Conservation (phyloP, 1,140 invertebrate species). For the Drosophila pruinosa region DNA sequence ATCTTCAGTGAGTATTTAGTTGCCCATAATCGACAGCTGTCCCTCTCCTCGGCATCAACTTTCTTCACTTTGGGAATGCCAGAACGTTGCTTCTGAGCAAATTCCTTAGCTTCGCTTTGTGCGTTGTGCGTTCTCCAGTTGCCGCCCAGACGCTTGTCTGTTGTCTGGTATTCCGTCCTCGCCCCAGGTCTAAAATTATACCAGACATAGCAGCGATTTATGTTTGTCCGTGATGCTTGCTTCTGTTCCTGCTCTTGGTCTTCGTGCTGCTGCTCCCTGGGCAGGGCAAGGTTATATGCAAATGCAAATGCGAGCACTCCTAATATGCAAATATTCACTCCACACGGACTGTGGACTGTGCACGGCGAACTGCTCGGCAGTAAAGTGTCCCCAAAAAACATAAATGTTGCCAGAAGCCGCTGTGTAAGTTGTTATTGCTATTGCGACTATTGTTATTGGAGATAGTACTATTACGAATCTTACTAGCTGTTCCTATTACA, state of each 20-base stretch:
- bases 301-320: not conserved
- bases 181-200: constrained; percentile 60
- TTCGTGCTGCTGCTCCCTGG: not conserved
- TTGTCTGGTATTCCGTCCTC: constrained; percentile 35
- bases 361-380: not conserved
- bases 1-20: not conserved
- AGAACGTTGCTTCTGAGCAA: constrained; percentile 1
- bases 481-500: not conserved
- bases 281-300: constrained; percentile 1
- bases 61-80: not conserved
- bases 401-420: not conserved
- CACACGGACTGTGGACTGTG: no score
- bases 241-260: not conserved
- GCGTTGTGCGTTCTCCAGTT: constrained; percentile 1
- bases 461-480: not conserved
- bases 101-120: constrained; percentile 3
- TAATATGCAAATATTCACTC: constrained; percentile 6
- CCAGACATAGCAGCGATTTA: constrained; percentile 56
- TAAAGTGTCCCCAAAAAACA: not conserved
- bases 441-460: no score
- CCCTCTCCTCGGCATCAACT: not conserved
- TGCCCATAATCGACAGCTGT: constrained; percentile 6
- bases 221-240: constrained; percentile 34
- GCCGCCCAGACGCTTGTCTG: constrained; percentile 50
- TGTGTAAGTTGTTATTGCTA: not conserved